These are phyloP conservation scores for Myiopsitta monachus DNA, from an alignment of 2,113 vertebrate species.

Conservation along the genomic window DNA sequence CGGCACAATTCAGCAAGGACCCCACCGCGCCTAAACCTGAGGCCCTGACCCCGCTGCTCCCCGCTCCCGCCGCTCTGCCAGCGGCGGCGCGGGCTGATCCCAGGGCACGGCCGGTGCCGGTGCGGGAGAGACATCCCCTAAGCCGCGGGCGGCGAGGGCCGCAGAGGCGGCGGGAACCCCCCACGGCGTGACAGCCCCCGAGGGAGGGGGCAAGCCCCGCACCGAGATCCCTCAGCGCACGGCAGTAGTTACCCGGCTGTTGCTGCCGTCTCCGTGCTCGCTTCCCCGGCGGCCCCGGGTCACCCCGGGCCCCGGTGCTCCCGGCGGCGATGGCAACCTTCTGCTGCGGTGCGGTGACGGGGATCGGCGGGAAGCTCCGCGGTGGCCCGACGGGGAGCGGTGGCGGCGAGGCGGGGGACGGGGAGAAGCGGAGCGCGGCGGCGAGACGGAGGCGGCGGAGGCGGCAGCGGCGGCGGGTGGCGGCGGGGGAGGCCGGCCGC, in stretches of 20 bases:
- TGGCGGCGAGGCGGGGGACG: constrained; percentile 62
- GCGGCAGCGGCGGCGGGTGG: neutral
- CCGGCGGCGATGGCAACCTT: constrained; percentile 39
- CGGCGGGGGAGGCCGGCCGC: constrained; percentile 49
- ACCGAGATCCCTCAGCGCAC: neutral
- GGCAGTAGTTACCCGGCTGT: constrained; percentile 24
- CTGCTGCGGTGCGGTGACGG: constrained; percentile 50
- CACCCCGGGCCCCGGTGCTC: neutral
- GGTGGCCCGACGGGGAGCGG: constrained; percentile 66
- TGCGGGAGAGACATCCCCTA: neutral
- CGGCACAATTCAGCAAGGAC: neutral
- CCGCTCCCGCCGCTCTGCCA: neutral
- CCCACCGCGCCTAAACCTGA: neutral
- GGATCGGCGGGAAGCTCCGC: constrained; percentile 39
- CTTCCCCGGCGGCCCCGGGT: neutral
- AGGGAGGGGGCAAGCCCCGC: neutral
- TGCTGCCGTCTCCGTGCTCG: constrained; percentile 43
- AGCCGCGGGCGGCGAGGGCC: too few species aligned
- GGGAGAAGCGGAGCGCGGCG: constrained; percentile 28
- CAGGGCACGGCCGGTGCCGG: neutral
- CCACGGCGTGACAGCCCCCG: neutral
- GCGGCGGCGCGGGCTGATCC: neutral
- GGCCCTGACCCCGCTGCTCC: neutral
- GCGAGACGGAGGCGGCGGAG: neutral
- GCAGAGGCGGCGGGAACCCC: neutral